Evolutionary conservation across 1,140 invertebrate genomes (phyloP).

Genomic region (Cyrtorhinus lividipennis): DNA sequence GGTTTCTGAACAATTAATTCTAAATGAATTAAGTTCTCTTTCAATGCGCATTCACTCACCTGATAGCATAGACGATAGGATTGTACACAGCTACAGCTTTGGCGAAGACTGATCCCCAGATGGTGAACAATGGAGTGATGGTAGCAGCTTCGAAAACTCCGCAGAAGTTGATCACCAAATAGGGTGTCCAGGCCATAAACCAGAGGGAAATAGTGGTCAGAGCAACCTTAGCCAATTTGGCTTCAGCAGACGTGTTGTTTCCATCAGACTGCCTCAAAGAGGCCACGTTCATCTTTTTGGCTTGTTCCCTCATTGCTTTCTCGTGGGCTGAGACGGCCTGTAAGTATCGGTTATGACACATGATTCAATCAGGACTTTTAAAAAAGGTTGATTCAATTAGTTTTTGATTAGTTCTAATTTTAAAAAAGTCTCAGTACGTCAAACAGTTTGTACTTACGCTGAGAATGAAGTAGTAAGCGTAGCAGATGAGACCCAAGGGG

Average conservation of each 20-base stretch:
- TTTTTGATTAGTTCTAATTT: too few species aligned
- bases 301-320: conserved; percentile 64
- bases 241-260: conserved; percentile 50
- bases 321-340: conserved; percentile 64
- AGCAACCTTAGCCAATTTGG: conserved; percentile 64
- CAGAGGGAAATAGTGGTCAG: conserved; percentile 66
- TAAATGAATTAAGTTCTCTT: neutral
- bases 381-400: too few species aligned
- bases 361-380: too few species aligned
- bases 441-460: conserved; percentile 36
- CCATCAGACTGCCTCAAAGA: conserved; percentile 53
- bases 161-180: conserved; percentile 59
- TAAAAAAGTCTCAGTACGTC: too few species aligned
- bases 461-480: conserved; percentile 65
- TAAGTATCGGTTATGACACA: too few species aligned
- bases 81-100: conserved; percentile 67
- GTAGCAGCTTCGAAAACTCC: conserved; percentile 51
- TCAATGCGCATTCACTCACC: conserved; percentile 33
- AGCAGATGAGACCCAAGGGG: conserved; percentile 56
- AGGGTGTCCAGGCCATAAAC: conserved; percentile 77
- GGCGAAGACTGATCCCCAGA: conserved; percentile 64
- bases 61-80: conserved; percentile 69
- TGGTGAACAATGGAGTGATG: conserved; percentile 55
- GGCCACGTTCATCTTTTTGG: conserved; percentile 73
- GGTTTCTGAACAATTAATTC: too few species aligned